Conservation (phyloP, 2,113 vertebrate species). For the Perognathus longimembris region DNA sequence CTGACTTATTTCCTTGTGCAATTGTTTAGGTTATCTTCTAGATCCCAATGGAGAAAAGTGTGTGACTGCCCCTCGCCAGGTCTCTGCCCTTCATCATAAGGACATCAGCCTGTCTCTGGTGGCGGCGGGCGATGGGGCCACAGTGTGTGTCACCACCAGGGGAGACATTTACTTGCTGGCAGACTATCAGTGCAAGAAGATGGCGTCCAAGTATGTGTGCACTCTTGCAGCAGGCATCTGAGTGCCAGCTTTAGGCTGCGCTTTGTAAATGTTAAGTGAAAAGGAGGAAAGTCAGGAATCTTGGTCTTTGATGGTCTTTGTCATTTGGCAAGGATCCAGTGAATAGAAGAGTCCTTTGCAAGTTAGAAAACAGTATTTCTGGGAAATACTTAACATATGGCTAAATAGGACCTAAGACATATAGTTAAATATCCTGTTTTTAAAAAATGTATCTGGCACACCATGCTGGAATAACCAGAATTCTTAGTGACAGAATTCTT, state of each 20-base stretch:
- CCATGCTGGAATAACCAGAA: neutral
- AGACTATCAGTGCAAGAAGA: slow-evolving; percentile 98
- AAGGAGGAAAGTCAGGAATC: neutral
- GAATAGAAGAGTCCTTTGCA: slow-evolving; percentile 13
- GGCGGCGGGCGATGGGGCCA: slow-evolving; percentile 95
- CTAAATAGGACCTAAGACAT: neutral
- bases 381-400: slow-evolving; percentile 3
- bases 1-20: slow-evolving; percentile 55
- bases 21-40: slow-evolving; percentile 91
- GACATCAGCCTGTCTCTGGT: slow-evolving; percentile 92
- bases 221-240: slow-evolving; percentile 1
- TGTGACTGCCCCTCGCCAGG: slow-evolving; percentile 93
- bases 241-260: neutral
- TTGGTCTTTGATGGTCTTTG: slow-evolving; percentile 26
- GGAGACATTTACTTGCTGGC: slow-evolving; percentile 96
- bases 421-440: neutral
- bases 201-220: slow-evolving; percentile 94
- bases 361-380: slow-evolving; percentile 10
- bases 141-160: slow-evolving; percentile 95
- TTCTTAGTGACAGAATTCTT: no score
- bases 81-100: slow-evolving; percentile 96
- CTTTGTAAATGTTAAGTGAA: slow-evolving; percentile 5
- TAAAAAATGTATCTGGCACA: neutral
- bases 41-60: slow-evolving; percentile 97
- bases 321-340: slow-evolving; percentile 6